phyloP scores from a whole-genome alignment of 2,797 vertebrate species.

The Aplochiton taeniatus region DNA sequence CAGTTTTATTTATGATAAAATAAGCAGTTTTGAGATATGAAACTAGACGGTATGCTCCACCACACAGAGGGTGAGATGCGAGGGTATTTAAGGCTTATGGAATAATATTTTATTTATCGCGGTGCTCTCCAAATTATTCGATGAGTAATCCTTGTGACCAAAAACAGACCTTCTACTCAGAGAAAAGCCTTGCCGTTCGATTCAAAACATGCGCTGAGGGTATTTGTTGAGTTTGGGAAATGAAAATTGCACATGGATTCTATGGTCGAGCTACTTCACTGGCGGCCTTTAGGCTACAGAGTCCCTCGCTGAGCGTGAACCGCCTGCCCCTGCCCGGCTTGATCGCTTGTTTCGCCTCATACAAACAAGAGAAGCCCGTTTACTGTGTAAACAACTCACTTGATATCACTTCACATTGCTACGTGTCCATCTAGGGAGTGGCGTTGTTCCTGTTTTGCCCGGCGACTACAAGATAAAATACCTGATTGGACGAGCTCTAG shows the following conservation, averaged over 20 bases:
- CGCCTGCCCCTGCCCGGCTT: background rate
- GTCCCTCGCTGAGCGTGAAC: background rate
- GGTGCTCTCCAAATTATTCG: slow-evolving; percentile 69
- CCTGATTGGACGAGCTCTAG: background rate
- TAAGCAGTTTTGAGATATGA: too few species aligned
- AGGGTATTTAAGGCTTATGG: too few species aligned
- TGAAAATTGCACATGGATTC: too few species aligned
- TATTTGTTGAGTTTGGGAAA: too few species aligned
- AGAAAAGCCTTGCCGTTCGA: too few species aligned
- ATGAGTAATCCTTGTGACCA: slow-evolving; percentile 60
- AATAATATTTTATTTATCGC: slow-evolving; percentile 31
- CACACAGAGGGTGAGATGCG: too few species aligned
- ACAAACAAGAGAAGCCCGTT: slow-evolving; percentile 35
- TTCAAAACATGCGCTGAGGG: too few species aligned
- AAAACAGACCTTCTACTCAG: slow-evolving; percentile 52
- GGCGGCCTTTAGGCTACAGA: too few species aligned
- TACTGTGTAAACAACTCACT: slow-evolving; percentile 53
- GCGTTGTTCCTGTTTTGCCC: background rate
- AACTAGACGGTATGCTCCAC: too few species aligned
- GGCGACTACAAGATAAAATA: background rate
- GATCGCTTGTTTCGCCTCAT: slow-evolving; percentile 6
- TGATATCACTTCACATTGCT: slow-evolving; percentile 2
- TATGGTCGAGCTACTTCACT: too few species aligned
- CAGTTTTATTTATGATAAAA: too few species aligned
- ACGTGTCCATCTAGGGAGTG: slow-evolving; percentile 1